Percentiles rank a stretch among this genome's conserved stretches.
These are phyloP conservation scores for Odontomachus brunneus DNA, from an alignment of 1,140 invertebrate genomes.

Conservation along the genomic window DNA sequence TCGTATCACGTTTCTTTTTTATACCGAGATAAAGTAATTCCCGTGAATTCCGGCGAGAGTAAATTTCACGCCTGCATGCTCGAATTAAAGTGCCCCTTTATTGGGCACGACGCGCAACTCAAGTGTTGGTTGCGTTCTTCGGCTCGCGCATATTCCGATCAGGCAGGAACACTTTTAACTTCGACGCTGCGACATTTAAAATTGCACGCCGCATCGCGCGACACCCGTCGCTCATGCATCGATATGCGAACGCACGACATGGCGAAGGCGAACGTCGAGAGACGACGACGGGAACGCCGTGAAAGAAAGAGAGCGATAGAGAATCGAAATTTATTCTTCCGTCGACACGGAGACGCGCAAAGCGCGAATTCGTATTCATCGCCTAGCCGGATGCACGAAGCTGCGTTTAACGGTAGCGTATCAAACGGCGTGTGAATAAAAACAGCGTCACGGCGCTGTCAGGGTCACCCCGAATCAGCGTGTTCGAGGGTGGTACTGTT, in stretches of 20 bases:
- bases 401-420: conserved; percentile 33
- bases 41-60: not conserved
- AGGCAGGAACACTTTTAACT: conserved; percentile 38
- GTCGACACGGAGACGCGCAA: conserved; percentile 4
- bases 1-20: not conserved
- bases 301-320: not conserved
- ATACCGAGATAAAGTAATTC: conserved; percentile 1
- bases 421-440: conserved; percentile 30
- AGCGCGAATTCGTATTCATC: conserved; percentile 52
- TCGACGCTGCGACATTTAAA: conserved; percentile 59
- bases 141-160: conserved; percentile 44
- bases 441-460: not conserved
- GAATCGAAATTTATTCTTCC: conserved; percentile 48
- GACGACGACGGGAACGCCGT: conserved; percentile 25
- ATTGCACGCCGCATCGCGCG: conserved; percentile 33
- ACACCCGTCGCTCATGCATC: conserved; percentile 13
- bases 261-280: not conserved
- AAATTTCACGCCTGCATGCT: not conserved
- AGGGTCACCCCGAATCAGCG: not conserved
- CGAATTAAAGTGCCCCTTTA: conserved; percentile 1
- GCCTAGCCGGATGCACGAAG: conserved; percentile 14
- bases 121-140: too few relatives aligned
- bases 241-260: conserved; percentile 49
- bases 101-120: not conserved
- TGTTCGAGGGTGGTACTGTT: not conserved